phyloP scores from a whole-genome alignment of 2,797 vertebrate genomes.

The Sylvia borin region DNA sequence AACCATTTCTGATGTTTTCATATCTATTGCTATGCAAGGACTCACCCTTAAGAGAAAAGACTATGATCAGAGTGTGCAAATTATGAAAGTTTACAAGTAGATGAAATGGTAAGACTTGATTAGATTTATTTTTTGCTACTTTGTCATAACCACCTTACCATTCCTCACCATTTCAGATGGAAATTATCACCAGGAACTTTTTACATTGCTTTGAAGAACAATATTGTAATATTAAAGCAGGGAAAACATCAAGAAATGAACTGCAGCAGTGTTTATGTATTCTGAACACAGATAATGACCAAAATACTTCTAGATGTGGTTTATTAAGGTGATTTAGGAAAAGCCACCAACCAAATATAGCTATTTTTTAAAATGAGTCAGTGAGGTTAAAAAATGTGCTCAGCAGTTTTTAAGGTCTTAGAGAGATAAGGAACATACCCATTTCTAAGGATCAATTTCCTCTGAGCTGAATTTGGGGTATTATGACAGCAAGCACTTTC shows the following conservation, averaged over 20 bases:
- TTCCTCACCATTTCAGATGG: not conserved
- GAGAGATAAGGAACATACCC: not conserved
- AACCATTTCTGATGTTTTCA: not conserved
- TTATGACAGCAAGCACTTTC: not conserved
- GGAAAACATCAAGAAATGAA: not conserved
- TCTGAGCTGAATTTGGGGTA: not conserved
- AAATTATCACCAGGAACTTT: not conserved
- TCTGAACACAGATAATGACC: not conserved
- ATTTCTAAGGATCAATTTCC: not conserved
- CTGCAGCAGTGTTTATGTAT: not conserved
- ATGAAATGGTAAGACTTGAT: not conserved
- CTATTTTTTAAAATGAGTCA: not conserved
- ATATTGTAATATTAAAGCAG: not conserved
- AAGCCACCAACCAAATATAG: not conserved
- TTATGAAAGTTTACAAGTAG: not conserved
- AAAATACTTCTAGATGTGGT: not conserved
- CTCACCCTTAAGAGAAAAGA: not conserved
- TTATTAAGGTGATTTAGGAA: not conserved
- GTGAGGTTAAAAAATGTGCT: not conserved
- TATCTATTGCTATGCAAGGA: not conserved
- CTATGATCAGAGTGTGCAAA: not conserved
- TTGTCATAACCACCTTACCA: not conserved
- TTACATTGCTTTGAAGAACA: not conserved
- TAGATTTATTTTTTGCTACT: not conserved
- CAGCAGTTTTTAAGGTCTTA: not conserved